Base-by-base conservation (phyloP, 2,113 vertebrate species). In the Zosterops pallidus region DNA sequence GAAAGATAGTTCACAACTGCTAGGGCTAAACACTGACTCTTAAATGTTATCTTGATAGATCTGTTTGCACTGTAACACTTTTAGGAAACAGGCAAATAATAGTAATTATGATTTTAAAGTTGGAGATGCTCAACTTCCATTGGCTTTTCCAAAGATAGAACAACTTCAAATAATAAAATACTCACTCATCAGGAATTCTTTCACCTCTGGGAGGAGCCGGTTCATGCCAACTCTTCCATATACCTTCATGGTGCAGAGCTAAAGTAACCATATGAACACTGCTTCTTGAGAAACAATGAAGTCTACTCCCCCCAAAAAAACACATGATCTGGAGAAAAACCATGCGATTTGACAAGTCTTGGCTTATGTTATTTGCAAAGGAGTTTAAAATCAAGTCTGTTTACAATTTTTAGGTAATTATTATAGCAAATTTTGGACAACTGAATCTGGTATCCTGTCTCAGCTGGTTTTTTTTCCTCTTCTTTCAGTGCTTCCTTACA, bases 61-160 rank as follows among this genome's bases (percentile, higher is more conserved):
- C 9, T 55, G 3, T 42, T 60, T 89, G n/a, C 5, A 39, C 9
- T 37, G 31, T 2, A 39, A 4, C 5, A 13, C 13, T 60, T 90
- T 15, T 10, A 88, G n/a, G 46, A 83, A 59, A 52, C 1, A 60
- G 4, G 21, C 28, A 46, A 76, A 80, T 46, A 87, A 59, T 35
- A 52, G 15, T 5, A 5, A 13, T 47, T 1, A 0, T 3, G 1
- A 4, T 18, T 82, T 81, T 9, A 31, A 14, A 31, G 5, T 0
- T 71, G 23, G 25, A 65, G 14, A 26, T 67, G 13, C 1, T 70
- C 12, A 50, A 20, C 22, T 59, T 52, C 53, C 21, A 44, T 3
- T 23, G 6, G 0, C 3, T 83, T 69, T 83, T 86, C 5, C 68
- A 57, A 21, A 55, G 24, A 65, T 2, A 79, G 5, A 7, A 60